Evolutionary conservation across 2,113 vertebrate species (phyloP), one percentile per base, ranked within the genome.

Genomic region (Campylorhamphus procurvoides): DNA sequence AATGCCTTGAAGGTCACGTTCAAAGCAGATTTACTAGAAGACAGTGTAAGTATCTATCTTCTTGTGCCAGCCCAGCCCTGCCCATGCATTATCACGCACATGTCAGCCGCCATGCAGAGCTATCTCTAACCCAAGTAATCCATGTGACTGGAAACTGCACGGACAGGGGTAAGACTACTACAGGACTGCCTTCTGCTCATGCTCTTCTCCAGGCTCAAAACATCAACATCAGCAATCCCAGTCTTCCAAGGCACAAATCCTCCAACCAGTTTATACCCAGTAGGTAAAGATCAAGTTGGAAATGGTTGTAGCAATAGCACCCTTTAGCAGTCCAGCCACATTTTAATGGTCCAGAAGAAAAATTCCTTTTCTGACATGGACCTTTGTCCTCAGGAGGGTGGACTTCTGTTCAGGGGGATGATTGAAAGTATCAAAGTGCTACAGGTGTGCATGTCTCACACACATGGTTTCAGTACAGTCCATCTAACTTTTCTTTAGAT

Each of bases 1-100:
- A 84, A 71, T 60, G 28, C 2, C 58, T 40, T 60, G 37, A 18
- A 72, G 56, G 60, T 81, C 22, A 81, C 46, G 24, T 68, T 67
- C 46, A 59, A 72, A 92, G 87, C 28, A 56, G 20, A 75, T 78
- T 90, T 86, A 89, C 33, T 90, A 81, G 60, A 83, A 64, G 12
- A 10, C 12, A 40, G 12, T 44, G 15, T 37, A 52, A 88, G 35
- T n/a, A 81, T 40, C 79, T 68, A 46, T 37, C 19, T 29, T 18
- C 1, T 9, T 83, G 68, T 75, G 64, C n/a, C 71, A 82, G 37
- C 29, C 50, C 63, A 79, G 59, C 46, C 29, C 75, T 82, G 53
- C 24, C 28, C 15, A 1, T 33, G 33, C 3, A 2, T 68, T 67
- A 46, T 47, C 9, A 2, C 29, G 62, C 14, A 29, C 1, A 11